Base-by-base conservation (phyloP, 2,888 invertebrate species). In the Leuctra nigra region DNA sequence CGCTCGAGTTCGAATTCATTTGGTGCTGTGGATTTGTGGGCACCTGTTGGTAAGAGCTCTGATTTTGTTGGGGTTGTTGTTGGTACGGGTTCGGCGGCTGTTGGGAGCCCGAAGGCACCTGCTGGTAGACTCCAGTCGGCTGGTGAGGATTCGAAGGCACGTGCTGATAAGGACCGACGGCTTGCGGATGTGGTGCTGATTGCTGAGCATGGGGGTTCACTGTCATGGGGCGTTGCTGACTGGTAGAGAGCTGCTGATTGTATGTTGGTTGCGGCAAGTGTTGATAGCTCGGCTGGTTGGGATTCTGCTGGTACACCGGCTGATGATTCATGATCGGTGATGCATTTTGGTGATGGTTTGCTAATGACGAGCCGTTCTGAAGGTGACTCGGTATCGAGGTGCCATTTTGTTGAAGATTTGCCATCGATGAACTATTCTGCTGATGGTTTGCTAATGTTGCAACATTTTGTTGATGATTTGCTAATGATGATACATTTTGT, bases 121-220 rank as follows among this genome's bases (percentile, higher is more conserved):
- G 44, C 23, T 44, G 44, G 13, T 44, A 23, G 44, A 23, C 44
- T 7, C 6, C 29, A 29, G 29, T 29, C 11, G 29, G n/a, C n/a
- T n/a, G n/a, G 39, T 69, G 70, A 55, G 72, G 73, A 60, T 73
- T 73, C 47, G 72, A 72, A 0, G 73, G 70, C n/a, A 71, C 57
- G 1, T 68, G 64, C 59, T 72, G 72, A 58, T 66, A 69, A 4
- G 66, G n/a, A 29, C 29, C 44, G 44, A 23, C 23, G 9, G 44
- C 20, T n/a, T 39, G 39, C 2, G 39, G 11, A 18, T 9, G 39
- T 14, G 13, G 13, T 14, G 36, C 4, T 3, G 36, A 4, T 36
- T 36, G 36, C 4, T 3, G 36, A 3, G 4, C 14, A 4, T 36
- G 36, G 4, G n/a, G n/a, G n/a, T n/a, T n/a, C n/a, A n/a, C n/a